Base-by-base conservation (phyloP, 2,888 invertebrate genomes). In the Miltochrista miniata region DNA sequence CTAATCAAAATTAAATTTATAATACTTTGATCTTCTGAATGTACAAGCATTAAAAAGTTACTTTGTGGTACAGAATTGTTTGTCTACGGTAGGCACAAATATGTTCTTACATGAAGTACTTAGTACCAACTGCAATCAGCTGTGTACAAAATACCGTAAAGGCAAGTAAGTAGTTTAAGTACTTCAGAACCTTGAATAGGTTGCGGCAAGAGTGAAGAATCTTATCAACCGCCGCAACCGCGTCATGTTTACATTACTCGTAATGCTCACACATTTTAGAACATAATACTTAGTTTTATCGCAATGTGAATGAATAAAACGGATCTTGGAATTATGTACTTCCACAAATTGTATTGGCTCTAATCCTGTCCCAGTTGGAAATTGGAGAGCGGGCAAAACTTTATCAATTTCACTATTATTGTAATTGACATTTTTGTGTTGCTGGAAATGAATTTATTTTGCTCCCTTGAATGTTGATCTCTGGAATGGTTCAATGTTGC, bases 401-500 rank as follows among this genome's bases (percentile, higher is more conserved):
- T 24, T 24, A 4, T 24, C 5, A 24, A 24, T 24, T 24, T 24
- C 18, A 24, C 18, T 24, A 4, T 24, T 24, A 24, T 24, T 24
- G 18, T 24, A 2, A 2, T 24, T 24, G 18, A 24, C 18, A 5
- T 24, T 24, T 24, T 24, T 24, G 18, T 5, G 18, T 33, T 12
- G 15, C 33, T 12, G 33, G 15, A 2, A 3, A 9, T 42, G n/a
- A 3, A 30, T 24, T 15, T 37, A 37, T 37, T 39, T 33, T 39
- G 18, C 24, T 18, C 18, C 34, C 35, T 35, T 12, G 33, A 11
- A 37, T 45, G 14, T 34, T 12, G 33, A 42, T 51, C 30, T 39
- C 41, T 43, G 37, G 49, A 55, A 59, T 45, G 34, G 53, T 56
- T 37, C 31, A 48, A 41, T 39, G 42, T 51, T 37, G 54, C 44